A percentile compares a stretch with the other conserved stretches of the same genome.
These are phyloP conservation scores for Enteromius treurensis DNA, from an alignment of 2,797 vertebrate genomes.

Conservation along the genomic window DNA sequence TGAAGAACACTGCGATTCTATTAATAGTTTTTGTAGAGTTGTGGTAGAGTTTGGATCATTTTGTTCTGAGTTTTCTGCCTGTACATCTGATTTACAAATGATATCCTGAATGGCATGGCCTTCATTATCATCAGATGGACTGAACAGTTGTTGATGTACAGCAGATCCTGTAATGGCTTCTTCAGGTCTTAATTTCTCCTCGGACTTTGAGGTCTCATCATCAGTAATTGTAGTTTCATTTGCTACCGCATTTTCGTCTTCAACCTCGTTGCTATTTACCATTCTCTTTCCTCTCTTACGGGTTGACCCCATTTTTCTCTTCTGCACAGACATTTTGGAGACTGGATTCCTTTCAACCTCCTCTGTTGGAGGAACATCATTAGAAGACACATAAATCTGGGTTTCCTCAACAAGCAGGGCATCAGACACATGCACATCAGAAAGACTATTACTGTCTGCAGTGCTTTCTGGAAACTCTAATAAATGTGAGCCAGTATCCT, in stretches of 20 bases:
- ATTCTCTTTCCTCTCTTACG: constrained; percentile 3
- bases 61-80: background rate
- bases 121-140: background rate
- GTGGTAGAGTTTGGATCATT: background rate
- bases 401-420: background rate
- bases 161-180: background rate
- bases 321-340: constrained; percentile 21
- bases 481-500: background rate
- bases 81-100: background rate
- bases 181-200: background rate
- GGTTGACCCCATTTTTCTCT: constrained; percentile 63
- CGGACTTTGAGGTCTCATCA: background rate
- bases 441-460: background rate
- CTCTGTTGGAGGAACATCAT: background rate
- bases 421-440: constrained; percentile 10
- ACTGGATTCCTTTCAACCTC: background rate
- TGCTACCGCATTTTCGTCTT: constrained; percentile 20
- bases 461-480: background rate
- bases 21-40: background rate
- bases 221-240: background rate
- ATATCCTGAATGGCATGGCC: background rate
- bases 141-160: background rate
- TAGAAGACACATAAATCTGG: background rate
- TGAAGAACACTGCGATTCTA: background rate
- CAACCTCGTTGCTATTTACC: constrained; percentile 13